phyloP scores from a whole-genome alignment of 2,797 vertebrate species.

The Loris lydekkerianus region DNA sequence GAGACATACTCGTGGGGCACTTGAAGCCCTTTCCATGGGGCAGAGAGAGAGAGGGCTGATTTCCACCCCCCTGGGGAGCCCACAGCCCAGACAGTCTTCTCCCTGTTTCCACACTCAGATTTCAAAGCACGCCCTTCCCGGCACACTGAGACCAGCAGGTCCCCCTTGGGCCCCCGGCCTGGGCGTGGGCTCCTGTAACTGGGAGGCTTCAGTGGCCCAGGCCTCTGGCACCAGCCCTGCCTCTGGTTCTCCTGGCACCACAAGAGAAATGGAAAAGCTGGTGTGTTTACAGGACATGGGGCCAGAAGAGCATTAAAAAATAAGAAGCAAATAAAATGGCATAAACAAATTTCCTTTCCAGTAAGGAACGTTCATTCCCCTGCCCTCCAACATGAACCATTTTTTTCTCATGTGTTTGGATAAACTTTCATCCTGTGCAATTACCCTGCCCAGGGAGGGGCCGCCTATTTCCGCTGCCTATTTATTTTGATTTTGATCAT shows the following conservation, averaged over 20 bases:
- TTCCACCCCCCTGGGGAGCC: not conserved
- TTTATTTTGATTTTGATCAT: conserved; percentile 92
- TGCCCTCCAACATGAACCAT: not conserved
- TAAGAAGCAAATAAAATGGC: conserved; percentile 73
- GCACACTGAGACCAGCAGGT: not conserved
- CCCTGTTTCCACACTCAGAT: not conserved
- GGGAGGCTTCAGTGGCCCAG: not conserved
- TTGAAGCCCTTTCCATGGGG: not conserved
- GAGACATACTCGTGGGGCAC: rapidly evolving
- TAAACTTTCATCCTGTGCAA: conserved; percentile 67
- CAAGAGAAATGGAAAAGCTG: conserved; percentile 63
- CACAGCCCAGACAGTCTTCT: not conserved
- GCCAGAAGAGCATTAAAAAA: conserved; percentile 75
- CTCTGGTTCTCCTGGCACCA: not conserved
- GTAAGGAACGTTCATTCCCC: not conserved
- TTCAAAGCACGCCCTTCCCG: not conserved
- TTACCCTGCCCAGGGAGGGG: conserved; percentile 68
- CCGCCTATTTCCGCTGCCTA: conserved; percentile 86
- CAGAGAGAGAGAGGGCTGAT: not conserved
- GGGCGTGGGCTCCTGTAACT: not conserved
- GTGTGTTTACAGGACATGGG: conserved; percentile 58
- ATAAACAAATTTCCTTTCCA: conserved; percentile 76
- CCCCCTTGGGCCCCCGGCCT: not conserved
- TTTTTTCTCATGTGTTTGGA: conserved; percentile 76
- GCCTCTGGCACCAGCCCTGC: not conserved